Evolutionary conservation across 2,113 vertebrate genomes (phyloP), one percentile per base, ranked within the genome.

Genomic region (Puntigrus tetrazona): DNA sequence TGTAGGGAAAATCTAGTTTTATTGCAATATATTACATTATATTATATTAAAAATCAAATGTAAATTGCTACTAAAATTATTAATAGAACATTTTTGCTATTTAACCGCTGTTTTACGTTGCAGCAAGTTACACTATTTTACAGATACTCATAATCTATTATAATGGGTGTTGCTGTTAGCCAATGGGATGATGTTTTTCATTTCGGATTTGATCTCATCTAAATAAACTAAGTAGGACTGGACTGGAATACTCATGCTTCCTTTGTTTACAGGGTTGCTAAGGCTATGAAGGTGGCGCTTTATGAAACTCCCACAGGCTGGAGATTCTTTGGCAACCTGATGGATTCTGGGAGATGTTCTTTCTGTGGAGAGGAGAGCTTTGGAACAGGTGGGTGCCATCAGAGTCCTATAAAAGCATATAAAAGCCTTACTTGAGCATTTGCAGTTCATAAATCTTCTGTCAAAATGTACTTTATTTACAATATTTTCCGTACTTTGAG

Each of bases 321-420:
- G 97, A 96, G 97, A 87, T 99, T 97, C 91, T 99, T 99, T 89
- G 97, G 97, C 76, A 99, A 96, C 93, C 94, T 99, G 82, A 98
- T 99, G 98, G 98, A 99, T 89, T 98, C 97, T 3, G 97, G 97
- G 14, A 96, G 97, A 85, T 99, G 97, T 87, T 98, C 97, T 0
- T 95, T 99, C 85, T 99, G 98, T 90, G 98, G 98, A 86, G 98
- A 99, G 89, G 98, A 99, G 91, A 99, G 98, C 92, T 99, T 99
- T 90, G 97, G 98, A 89, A 97, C 97, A 92, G 97, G 98, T 99
- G 94, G 89, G 92, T 61, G 31, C 5, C 16, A 11, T 65, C 43
- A 61, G 11, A 69, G 6, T 11, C 43, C 29, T 43, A 31, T 31
- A 7, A 16, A 34, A 41, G 20, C 13, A 78, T 7, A 20, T 79